Evolutionary conservation across 2,888 invertebrate genomes (phyloP), one percentile per base, ranked within the genome.

Genomic region (Meghimatium bilineatum): DNA sequence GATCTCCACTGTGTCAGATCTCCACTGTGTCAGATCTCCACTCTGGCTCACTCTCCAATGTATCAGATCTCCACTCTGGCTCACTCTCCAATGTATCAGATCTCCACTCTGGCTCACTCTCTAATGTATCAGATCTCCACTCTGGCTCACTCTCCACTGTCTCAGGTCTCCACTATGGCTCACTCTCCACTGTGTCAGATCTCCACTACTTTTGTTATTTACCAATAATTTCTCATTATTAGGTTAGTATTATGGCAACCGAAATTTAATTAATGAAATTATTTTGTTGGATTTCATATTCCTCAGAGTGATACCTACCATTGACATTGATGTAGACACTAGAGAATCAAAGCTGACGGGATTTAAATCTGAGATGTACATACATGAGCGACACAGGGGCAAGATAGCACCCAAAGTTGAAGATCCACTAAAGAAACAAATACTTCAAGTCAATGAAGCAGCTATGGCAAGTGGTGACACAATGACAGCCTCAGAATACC

Each of bases 341-440:
- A 89, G 89, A 76, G 85, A 89, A 78, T 89, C 89, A 1, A 74
- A 85, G 17, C 75, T 89, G n/a, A 89, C 89, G 20, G 85, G 69
- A 20, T 87, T 91, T 32, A 85, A 88, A 80, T 89, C 91, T 17
- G 91, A 91, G 76, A 86, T 92, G 56, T 90, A 91, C 85, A 92
- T 92, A 67, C 90, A 90, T 72, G 92, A 92, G 83, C 86, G 91
- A 17, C 88, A 88, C 36, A 88, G 85, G 44, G 88, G 86, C 6
- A n/a, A 88, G 83, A 76, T 74, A 20, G 32, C 32, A n/a, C 34
- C 20, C 69, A 56, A 52, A 52, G 67, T 38, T 34, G 80, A 66
- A 67, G 34, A 52, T 10, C 49, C 79, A n/a, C 38, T 60, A 36
- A 60, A 77, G 72, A 38, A 78, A 34, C 67, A 49, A 34, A 2